Evolutionary conservation across 2,797 vertebrate genomes (phyloP), one percentile per base, ranked within the genome.

Genomic region (Eulemur coronatus): DNA sequence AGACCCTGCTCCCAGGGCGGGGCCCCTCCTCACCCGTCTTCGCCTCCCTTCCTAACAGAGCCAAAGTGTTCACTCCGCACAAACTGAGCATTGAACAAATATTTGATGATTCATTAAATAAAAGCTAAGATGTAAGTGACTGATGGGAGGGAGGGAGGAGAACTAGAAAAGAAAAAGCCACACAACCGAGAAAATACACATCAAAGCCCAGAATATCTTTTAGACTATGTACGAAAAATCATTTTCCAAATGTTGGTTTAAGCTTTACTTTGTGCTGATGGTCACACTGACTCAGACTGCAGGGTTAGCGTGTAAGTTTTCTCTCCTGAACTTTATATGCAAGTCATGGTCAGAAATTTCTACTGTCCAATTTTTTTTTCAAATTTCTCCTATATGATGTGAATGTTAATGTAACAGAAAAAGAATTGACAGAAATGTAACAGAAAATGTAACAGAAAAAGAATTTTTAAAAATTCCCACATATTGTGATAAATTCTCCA

Each of bases 391-490:
- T 43, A 2, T 55, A n/a, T 59, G 43, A 12, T 26, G 59, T 75
- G 61, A 70, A 76, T 61, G 76, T 90, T 69, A 95, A 91, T 84
- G 65, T 41, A 78, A 46, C 15, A n/a, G 41, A 86, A 88, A 38
- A 4, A 63, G 28, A 50, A 81, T 38, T 57, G 43, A 43, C 43
- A 41, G 38, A 41, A 95, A 90, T 87, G 65, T 35, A 78, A 46
- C 15, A n/a, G 41, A 86, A 90, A 95, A 91, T 84, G 65, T 41
- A 78, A 46, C 15, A n/a, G 41, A 86, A 88, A 38, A 4, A 63
- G 28, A 50, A 81, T 43, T 57, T 5, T 61, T 85, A 35, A 93
- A 92, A 69, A 87, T 28, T 69, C 8, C 17, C 48, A 30, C 35
- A 28, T 33, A 28, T 12, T n/a, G 15, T 18, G 57, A 69, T 33